A percentile compares a stretch with the other conserved stretches of the same genome.
phyloP scores from a whole-genome alignment of 2,113 vertebrate species.

The Brienomyrus brachyistius region DNA sequence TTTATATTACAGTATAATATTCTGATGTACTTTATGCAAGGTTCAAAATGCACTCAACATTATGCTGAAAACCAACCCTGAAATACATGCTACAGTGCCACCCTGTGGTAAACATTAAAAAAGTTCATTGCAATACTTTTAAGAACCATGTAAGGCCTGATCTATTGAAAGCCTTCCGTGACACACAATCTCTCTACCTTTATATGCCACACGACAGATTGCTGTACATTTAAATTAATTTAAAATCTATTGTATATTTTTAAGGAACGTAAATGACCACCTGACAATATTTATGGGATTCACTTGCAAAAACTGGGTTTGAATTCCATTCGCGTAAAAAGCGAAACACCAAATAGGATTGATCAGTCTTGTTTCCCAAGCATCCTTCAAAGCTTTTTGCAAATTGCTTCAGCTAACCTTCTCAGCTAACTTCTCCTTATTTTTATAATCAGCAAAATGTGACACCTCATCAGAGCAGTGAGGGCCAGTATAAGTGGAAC shows the following conservation, averaged over 20 bases:
- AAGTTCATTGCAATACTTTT: neutral
- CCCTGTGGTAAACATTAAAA: neutral
- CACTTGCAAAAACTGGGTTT: neutral
- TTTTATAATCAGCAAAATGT: neutral
- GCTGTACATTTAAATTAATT: neutral
- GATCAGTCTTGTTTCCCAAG: neutral
- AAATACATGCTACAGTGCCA: neutral
- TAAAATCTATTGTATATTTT: neutral
- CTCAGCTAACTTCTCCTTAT: neutral
- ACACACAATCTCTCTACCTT: neutral
- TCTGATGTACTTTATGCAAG: neutral
- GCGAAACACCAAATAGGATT: neutral
- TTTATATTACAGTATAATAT: neutral
- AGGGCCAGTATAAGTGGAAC: neutral
- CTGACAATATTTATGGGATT: neutral
- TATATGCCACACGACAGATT: neutral
- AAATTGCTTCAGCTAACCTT: neutral
- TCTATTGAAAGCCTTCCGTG: neutral
- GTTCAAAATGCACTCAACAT: neutral
- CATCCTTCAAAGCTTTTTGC: neutral
- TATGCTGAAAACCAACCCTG: neutral
- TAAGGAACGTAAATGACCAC: neutral
- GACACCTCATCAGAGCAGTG: neutral
- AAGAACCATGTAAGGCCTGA: neutral
- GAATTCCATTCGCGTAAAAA: neutral